Evolutionary conservation across 2,797 vertebrate species (phyloP).

Genomic region (Anguilla obscura): DNA sequence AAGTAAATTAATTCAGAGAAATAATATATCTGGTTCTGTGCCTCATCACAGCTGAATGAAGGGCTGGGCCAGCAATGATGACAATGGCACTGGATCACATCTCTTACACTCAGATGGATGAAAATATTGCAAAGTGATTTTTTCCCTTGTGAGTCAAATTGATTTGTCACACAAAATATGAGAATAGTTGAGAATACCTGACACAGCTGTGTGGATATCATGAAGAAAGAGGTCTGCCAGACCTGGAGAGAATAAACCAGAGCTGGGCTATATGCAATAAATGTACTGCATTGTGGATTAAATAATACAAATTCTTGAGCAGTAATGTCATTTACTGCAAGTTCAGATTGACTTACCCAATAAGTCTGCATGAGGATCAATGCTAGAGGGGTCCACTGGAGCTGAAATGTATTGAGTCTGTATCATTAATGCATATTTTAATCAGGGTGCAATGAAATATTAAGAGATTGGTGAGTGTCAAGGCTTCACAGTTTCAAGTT

Average conservation of each 20-base stretch:
- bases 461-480: not conserved
- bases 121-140: not conserved
- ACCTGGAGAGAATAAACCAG: conserved; percentile 24
- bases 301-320: not conserved
- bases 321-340: not conserved
- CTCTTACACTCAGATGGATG: not conserved
- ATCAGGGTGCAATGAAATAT: not conserved
- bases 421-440: conserved; percentile 1
- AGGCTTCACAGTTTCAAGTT: not conserved
- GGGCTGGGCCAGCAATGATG: not conserved
- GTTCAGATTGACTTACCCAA: conserved; percentile 57
- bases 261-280: not conserved
- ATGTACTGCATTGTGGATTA: not conserved
- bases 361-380: conserved; percentile 64
- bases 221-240: conserved; percentile 44
- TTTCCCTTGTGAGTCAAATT: not conserved
- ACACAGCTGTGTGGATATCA: conserved; percentile 46
- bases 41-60: too few species aligned
- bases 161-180: not conserved
- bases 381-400: conserved; percentile 53
- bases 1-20: not conserved
- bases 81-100: not conserved
- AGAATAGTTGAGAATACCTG: conserved; percentile 48
- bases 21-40: not conserved
- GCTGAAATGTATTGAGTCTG: conserved; percentile 47